Evolutionary conservation across 2,888 invertebrate genomes (phyloP), one percentile per base, ranked within the genome.

Genomic region (Brenthis daphne): DNA sequence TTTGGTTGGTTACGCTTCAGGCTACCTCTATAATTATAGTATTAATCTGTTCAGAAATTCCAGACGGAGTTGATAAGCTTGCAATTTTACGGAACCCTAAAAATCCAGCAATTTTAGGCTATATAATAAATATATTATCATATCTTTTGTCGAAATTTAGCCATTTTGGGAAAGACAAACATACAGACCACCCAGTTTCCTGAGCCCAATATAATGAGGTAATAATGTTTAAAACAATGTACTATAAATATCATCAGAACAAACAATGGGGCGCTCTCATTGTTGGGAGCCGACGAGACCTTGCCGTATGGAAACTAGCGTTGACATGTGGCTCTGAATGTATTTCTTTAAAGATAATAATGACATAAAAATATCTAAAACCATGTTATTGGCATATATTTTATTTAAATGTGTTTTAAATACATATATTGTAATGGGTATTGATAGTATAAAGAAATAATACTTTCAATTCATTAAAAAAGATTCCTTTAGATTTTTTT

Each of bases 171-270:
- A 13, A 14, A 43, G 16, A 29, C 58, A 12, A 24, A 60, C 37
- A 43, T 12, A 60, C 60, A 50, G 60, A 60, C 51, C 37, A 43
- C 53, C 53, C 63, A 63, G 13, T 14, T 20, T 54, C 54, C n/a
- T 37, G 33, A 14, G 37, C 3, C 43, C 20, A 16, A 61, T 63
- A 43, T 63, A 63, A 63, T 63, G 53, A 51, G 63, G 63, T 37
- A 63, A 63, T 63, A 63, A 63, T 63, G 63, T 63, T 54, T 14
- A 13, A 14, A 20, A 63, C 63, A 63, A 63, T 63, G 43, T 54
- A 43, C 63, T 63, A 63, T 63, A 63, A 63, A 63, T 53, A 57
- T 53, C 63, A 13, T 51, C 8, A 51, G 14, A 53, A 16, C 51
- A 63, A 20, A 51, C 63, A 63, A 43, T 51, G 43, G 14, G 1